A percentile compares a stretch with the other conserved stretches of the same genome.
These are phyloP conservation scores for Valencia hispanica DNA, from an alignment of 2,797 vertebrate species.

Conservation along the genomic window DNA sequence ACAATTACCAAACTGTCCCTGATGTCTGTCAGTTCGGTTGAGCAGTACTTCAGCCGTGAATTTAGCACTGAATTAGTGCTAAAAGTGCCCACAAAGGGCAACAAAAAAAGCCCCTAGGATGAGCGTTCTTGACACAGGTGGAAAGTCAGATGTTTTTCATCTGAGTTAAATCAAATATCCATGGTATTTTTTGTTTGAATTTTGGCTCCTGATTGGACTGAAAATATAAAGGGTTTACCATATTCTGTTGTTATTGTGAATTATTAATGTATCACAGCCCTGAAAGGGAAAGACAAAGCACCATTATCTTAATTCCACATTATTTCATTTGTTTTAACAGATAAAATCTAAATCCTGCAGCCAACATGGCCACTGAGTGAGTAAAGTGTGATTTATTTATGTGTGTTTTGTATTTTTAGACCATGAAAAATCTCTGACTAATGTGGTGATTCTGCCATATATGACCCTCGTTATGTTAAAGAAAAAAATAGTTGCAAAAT, in stretches of 20 bases:
- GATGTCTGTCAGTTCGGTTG: no score
- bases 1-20: no score
- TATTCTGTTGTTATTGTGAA: neutral
- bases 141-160: no score
- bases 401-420: neutral
- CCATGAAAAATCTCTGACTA: neutral
- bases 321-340: conserved; percentile 28
- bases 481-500: neutral
- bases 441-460: neutral
- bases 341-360: conserved; percentile 20
- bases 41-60: no score
- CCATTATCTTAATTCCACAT: neutral
- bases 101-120: no score
- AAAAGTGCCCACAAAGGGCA: no score
- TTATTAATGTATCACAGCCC: neutral
- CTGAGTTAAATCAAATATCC: no score
- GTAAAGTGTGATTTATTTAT: conserved; percentile 16
- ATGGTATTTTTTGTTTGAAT: no score
- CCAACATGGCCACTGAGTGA: conserved; percentile 66
- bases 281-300: neutral
- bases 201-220: no score
- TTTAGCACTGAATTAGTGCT: no score
- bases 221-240: neutral
- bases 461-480: neutral
- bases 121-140: no score